Evolutionary conservation across 2,888 invertebrate genomes (phyloP), one percentile per base, ranked within the genome.

Genomic region (Phalera bucephala): DNA sequence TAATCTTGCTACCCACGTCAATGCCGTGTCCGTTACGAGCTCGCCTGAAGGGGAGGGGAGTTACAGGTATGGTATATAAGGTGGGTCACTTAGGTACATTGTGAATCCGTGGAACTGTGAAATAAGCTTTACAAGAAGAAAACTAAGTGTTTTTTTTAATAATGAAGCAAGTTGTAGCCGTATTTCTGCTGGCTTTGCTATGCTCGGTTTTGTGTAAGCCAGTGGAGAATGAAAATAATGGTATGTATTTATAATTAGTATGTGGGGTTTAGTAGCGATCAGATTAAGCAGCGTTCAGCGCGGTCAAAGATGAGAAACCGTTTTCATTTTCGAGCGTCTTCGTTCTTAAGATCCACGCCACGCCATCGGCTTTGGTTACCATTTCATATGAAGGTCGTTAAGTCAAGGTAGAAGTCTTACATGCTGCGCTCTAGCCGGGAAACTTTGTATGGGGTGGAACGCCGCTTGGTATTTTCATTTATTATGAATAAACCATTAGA

Each of bases 131-230:
- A 2, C 2, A 8, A n/a, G 8, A n/a, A 8, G 8, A 6, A 8
- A 9, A 1, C 9, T 29, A n/a, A 47, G 43, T 40, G 58, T 52
- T 49, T 25, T 36, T 11, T 5, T 25, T 17, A 52, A 41, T 17
- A 43, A 70, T 70, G 69, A 38, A 45, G 43, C 43, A 34, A 25
- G 22, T 31, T 12, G 33, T 51, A n/a, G 3, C 72, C 4, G 8
- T 78, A 7, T 15, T 80, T n/a, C 34, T 70, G 5, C 40, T 61
- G 3, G 40, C 52, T 12, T 32, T 64, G 22, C 33, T 63, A 1
- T 54, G 64, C 44, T 52, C 38, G 0, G 74, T 64, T 17, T 41
- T 40, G 22, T 52, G 73, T 30, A 58, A 65, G 19, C 79, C 83
- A 1, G 31, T 78, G 40, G 67, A 66, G 26, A 36, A 53, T 6